These are phyloP conservation scores for Plecturocebus donacophilus DNA, from an alignment of 2,113 vertebrate species.

Conservation along the genomic window DNA sequence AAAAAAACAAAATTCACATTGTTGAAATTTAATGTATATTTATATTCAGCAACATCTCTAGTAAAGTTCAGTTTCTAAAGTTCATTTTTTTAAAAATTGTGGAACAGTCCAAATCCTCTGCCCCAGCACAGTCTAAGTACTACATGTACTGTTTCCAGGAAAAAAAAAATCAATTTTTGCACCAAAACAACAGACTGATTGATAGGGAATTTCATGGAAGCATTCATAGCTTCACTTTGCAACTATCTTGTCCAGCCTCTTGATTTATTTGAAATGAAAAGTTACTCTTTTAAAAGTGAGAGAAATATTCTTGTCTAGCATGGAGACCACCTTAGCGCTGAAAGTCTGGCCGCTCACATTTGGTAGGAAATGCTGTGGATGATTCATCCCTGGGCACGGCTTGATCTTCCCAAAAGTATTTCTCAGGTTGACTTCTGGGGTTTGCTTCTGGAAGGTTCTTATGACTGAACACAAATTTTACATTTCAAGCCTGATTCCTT, in stretches of 20 bases:
- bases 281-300: neutral
- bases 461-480: conserved; percentile 63
- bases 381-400: neutral
- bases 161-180: neutral
- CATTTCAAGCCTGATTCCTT: conserved; percentile 62
- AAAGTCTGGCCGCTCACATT: neutral
- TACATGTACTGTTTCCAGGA: neutral
- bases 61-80: neutral
- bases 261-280: conserved; percentile 58
- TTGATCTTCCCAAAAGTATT: conserved; percentile 34
- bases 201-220: neutral
- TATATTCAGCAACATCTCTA: neutral
- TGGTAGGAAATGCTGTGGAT: neutral
- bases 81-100: conserved; percentile 22
- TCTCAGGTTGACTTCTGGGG: neutral
- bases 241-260: neutral
- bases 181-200: neutral
- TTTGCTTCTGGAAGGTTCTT: conserved; percentile 59
- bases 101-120: neutral
- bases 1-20: neutral
- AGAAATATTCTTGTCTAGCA: neutral
- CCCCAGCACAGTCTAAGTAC: neutral
- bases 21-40: neutral
- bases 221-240: neutral
- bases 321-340: neutral